Conservation (phyloP, 1,140 invertebrate species). For the Trissolcus basalis region DNA sequence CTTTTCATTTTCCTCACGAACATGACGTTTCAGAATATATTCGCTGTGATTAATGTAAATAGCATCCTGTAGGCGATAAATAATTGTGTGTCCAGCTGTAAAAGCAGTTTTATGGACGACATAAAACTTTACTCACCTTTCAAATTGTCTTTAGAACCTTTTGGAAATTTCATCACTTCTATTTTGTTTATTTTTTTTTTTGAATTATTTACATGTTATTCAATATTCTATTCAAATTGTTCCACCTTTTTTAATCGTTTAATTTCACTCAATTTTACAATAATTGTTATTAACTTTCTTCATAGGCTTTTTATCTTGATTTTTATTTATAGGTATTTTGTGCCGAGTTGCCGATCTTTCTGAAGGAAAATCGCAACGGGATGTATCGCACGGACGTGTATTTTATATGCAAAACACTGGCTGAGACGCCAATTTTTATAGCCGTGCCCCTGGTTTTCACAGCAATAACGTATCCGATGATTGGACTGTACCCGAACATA, state of each 20-base stretch:
- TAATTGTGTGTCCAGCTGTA: not conserved
- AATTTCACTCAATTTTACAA: too few species aligned
- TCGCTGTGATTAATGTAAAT: constrained; percentile 91
- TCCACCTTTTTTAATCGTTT: too few species aligned
- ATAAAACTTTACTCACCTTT: too few species aligned
- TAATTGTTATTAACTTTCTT: too few species aligned
- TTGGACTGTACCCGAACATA: constrained; percentile 85
- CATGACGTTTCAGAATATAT: constrained; percentile 95
- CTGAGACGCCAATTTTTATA: constrained; percentile 89
- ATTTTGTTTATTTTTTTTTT: too few species aligned
- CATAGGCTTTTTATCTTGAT: too few species aligned
- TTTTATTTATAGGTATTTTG: constrained; percentile 88
- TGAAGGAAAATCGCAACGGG: constrained; percentile 92
- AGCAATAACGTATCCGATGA: constrained; percentile 90
- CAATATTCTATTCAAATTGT: too few species aligned
- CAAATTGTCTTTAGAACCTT: too few species aligned
- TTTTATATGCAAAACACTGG: constrained; percentile 93
- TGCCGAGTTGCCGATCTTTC: constrained; percentile 92
- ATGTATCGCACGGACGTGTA: constrained; percentile 96
- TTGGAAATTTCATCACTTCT: too few species aligned
- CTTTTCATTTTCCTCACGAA: constrained; percentile 94
- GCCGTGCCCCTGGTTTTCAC: constrained; percentile 90
- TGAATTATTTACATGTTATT: too few species aligned
- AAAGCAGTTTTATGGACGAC: too few species aligned
- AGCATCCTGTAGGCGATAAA: constrained; percentile 12